These are phyloP conservation scores for Dasysyrphus tricinctus DNA, from an alignment of 2,888 invertebrate genomes.

Conservation along the genomic window DNA sequence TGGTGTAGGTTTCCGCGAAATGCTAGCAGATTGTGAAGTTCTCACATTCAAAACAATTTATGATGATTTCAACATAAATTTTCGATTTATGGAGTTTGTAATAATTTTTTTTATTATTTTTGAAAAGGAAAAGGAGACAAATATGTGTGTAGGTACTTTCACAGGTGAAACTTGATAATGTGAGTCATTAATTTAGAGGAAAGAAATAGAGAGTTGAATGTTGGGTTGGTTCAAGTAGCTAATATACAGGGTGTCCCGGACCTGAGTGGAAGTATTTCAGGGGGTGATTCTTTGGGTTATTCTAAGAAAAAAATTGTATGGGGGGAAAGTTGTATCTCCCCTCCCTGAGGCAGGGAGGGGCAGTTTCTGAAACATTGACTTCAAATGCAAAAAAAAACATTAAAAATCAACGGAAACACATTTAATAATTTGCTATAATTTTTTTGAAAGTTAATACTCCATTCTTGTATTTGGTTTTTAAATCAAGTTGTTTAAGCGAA, in stretches of 20 bases:
- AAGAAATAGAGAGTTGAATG: background rate
- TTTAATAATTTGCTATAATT: too few species aligned
- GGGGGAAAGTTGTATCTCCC: too few species aligned
- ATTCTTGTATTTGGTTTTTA: too few species aligned
- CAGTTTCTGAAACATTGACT: too few species aligned
- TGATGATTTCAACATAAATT: conserved; percentile 67
- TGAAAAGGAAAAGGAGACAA: background rate
- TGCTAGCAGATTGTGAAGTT: conserved; percentile 49
- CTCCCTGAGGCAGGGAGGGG: too few species aligned
- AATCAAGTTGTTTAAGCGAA: too few species aligned
- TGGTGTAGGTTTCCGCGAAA: conserved; percentile 65
- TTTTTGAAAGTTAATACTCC: too few species aligned
- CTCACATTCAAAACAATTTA: conserved; percentile 63
- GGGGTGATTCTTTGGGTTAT: background rate
- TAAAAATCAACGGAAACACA: too few species aligned
- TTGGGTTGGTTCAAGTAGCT: background rate
- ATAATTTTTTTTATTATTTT: conserved; percentile 7
- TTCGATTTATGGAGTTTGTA: conserved; percentile 57
- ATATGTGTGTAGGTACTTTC: background rate
- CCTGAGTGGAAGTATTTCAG: background rate
- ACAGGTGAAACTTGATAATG: conserved; percentile 46
- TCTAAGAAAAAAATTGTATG: too few species aligned
- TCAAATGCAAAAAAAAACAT: too few species aligned
- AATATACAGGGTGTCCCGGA: too few species aligned
- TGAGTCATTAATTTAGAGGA: conserved; percentile 18